Evolutionary conservation across 1,140 invertebrate genomes (phyloP), one percentile per base, ranked within the genome.

Genomic region (Hermetia illucens): DNA sequence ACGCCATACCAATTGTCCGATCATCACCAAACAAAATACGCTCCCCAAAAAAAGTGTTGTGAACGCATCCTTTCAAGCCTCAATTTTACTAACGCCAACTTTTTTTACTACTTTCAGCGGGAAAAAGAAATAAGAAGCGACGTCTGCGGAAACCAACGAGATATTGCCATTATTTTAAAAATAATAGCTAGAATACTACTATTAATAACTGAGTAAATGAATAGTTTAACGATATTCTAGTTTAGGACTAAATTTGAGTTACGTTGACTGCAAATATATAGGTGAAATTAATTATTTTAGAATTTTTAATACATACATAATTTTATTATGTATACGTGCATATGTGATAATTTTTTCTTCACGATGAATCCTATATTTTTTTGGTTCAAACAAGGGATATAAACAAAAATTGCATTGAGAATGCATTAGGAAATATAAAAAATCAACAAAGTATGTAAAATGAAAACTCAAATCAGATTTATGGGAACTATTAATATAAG

Each of bases 341-440:
- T 27, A 27, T 27, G 24, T 27, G 24, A 27, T 27, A 27, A 27
- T 27, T 27, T 27, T 27, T 27, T 27, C 8, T 27, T 27, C 24
- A 27, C 8, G 13, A 27, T 27, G 24, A 27, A 27, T 27, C 24
- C 73, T 15, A 84, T n/a, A n/a, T n/a, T n/a, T n/a, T n/a, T n/a
- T n/a, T n/a, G n/a, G n/a, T n/a, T n/a, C n/a, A n/a, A n/a, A n/a
- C n/a, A n/a, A n/a, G n/a, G n/a, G n/a, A n/a, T n/a, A n/a, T n/a
- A n/a, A n/a, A n/a, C n/a, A n/a, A n/a, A n/a, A n/a, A 27, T 27
- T 27, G 8, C 24, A 27, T 27, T 27, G 24, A 27, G 13, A 27
- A 27, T n/a, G n/a, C n/a, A n/a, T n/a, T n/a, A n/a, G n/a, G n/a
- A n/a, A n/a, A n/a, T n/a, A n/a, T n/a, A n/a, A n/a, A n/a, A n/a